A percentile compares a stretch with the other conserved stretches of the same genome.
These are phyloP conservation scores for Chloromyia formosa DNA, from an alignment of 2,888 invertebrate genomes.

Conservation along the genomic window DNA sequence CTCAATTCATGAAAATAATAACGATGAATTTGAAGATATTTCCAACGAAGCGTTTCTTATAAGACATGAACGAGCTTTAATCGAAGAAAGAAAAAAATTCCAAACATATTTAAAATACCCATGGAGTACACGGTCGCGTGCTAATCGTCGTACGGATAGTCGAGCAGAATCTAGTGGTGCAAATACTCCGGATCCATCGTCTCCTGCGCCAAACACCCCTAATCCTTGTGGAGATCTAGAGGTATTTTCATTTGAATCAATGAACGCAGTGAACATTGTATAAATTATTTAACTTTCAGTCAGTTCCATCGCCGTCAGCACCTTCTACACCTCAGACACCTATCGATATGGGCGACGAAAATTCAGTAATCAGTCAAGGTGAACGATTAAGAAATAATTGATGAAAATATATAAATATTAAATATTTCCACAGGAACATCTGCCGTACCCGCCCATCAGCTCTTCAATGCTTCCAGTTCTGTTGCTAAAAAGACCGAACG, in stretches of 20 bases:
- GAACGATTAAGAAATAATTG: no score
- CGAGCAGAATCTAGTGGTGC: constrained; percentile 75
- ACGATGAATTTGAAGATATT: constrained; percentile 75
- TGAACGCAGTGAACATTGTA: background rate
- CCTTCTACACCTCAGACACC: constrained; percentile 57
- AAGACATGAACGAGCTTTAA: constrained; percentile 74
- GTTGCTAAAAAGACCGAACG: constrained; percentile 57
- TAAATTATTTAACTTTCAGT: constrained; percentile 51
- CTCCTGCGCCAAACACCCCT: constrained; percentile 65
- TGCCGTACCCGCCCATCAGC: no score
- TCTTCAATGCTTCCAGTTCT: constrained; percentile 48
- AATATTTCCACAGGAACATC: no score
- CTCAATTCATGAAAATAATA: constrained; percentile 29
- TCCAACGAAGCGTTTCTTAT: constrained; percentile 75
- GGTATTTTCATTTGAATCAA: constrained; percentile 50
- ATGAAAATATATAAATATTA: no score
- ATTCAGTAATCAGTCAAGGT: constrained; percentile 43
- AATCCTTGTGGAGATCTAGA: constrained; percentile 60
- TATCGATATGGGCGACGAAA: constrained; percentile 55
- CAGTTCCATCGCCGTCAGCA: constrained; percentile 61
- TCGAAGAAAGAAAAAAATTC: constrained; percentile 79
- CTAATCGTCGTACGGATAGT: constrained; percentile 73
- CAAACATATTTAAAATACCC: constrained; percentile 63
- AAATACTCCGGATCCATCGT: constrained; percentile 78
- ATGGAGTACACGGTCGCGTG: constrained; percentile 66